phyloP scores from a whole-genome alignment of 2,888 invertebrate species.

The Pseudeuparius sepicola region DNA sequence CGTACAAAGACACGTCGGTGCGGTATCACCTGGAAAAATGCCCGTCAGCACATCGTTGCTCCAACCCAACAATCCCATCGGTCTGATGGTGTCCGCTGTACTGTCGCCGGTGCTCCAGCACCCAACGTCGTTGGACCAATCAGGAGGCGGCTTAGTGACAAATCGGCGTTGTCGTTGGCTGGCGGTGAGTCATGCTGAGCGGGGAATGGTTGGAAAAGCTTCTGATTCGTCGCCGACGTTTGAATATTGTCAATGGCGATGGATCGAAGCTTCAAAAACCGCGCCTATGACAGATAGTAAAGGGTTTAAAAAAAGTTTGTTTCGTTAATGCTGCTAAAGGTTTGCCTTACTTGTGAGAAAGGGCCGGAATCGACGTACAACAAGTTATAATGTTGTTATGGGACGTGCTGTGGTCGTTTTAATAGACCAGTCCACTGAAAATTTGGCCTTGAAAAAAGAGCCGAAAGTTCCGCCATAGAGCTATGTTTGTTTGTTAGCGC shows the following conservation, averaged over 20 bases:
- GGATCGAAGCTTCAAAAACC: no score
- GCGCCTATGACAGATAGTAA: no score
- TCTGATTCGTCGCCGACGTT: no score
- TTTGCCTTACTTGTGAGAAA: constrained; percentile 90
- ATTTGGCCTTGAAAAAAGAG: no score
- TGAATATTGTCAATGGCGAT: no score
- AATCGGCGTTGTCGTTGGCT: constrained; percentile 71
- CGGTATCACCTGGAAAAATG: constrained; percentile 31
- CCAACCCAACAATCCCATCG: constrained; percentile 45
- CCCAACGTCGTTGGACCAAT: constrained; percentile 64
- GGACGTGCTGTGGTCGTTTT: no score
- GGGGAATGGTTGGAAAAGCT: no score
- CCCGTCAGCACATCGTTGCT: constrained; percentile 34
- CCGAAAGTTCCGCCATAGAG: no score
- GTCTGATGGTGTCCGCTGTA: constrained; percentile 46
- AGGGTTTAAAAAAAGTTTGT: no score
- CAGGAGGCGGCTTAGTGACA: constrained; percentile 81
- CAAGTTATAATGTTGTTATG: constrained; percentile 80
- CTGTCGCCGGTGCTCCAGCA: constrained; percentile 48
- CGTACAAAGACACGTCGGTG: constrained; percentile 40
- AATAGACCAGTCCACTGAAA: no score
- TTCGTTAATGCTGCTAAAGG: constrained; percentile 46
- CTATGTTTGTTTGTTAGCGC: no score
- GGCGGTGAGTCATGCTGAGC: constrained; percentile 62
- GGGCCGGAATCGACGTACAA: constrained; percentile 89